A percentile compares a stretch with the other conserved stretches of the same genome.
These are phyloP conservation scores for Argyrosomus japonicus DNA, from an alignment of 2,113 vertebrate species.

Conservation along the genomic window DNA sequence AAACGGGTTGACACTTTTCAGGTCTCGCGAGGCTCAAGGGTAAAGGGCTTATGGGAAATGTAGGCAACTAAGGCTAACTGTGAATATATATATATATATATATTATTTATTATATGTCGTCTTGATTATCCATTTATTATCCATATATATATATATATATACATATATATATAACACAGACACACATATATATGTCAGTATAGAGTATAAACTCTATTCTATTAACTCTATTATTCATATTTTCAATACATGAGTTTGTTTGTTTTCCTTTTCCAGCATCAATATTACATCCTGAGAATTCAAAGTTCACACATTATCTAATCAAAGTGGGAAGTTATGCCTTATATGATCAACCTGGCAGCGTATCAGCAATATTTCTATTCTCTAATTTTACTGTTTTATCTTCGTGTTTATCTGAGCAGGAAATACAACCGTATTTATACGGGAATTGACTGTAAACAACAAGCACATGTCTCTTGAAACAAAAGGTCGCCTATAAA, in stretches of 20 bases:
- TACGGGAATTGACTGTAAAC: background rate
- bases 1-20: conserved; percentile 11
- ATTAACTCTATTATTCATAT: no score
- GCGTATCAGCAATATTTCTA: background rate
- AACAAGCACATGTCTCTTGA: background rate
- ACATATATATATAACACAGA: no score
- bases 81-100: no score
- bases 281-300: background rate
- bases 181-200: no score
- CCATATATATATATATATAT: no score
- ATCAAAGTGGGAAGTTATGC: background rate
- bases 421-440: background rate
- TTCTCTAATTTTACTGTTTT: background rate
- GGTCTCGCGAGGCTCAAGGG: conserved; percentile 52
- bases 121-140: no score
- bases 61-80: background rate
- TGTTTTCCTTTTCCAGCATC: background rate
- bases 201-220: no score
- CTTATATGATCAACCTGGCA: background rate
- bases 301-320: background rate
- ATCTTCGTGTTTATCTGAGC: background rate
- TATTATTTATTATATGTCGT: no score
- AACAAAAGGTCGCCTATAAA: background rate
- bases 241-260: no score
- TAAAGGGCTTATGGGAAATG: conserved; percentile 42